phyloP scores from a whole-genome alignment of 2,888 invertebrate species.

The Drosophila monieri region DNA sequence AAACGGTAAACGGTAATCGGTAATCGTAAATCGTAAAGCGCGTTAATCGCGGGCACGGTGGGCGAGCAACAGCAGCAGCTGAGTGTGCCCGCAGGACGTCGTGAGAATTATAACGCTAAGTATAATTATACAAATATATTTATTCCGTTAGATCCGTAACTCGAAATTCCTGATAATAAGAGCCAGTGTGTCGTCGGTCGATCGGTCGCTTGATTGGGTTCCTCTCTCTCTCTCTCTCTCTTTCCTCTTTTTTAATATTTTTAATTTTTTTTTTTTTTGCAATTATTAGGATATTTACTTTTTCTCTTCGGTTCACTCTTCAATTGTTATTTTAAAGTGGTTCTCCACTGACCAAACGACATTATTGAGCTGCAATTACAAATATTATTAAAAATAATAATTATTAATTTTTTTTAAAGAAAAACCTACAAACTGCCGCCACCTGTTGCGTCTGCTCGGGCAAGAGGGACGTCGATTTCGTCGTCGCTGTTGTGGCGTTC shows the following conservation, averaged over 20 bases:
- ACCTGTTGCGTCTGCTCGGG: conserved; percentile 78
- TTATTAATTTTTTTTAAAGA: neutral
- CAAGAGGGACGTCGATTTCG: conserved; percentile 71
- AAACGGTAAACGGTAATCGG: neutral
- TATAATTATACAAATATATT: conserved; percentile 78
- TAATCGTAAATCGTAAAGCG: conserved; percentile 24
- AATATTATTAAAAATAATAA: neutral
- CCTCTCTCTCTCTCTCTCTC: conserved; percentile 6
- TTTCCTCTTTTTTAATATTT: conserved; percentile 20
- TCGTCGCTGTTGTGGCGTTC: conserved; percentile 56
- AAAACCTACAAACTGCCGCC: conserved; percentile 76
- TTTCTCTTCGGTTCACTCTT: conserved; percentile 36
- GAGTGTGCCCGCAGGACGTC: conserved; percentile 70
- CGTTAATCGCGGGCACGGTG: conserved; percentile 57
- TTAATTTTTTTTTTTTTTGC: conserved; percentile 32
- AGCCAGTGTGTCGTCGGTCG: conserved; percentile 71
- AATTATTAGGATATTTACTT: conserved; percentile 69
- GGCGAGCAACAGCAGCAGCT: conserved; percentile 48
- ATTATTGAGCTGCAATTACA: conserved; percentile 81
- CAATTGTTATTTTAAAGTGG: conserved; percentile 60
- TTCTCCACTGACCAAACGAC: conserved; percentile 61
- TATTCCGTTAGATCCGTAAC: conserved; percentile 69
- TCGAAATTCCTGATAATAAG: conserved; percentile 71
- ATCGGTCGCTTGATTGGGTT: conserved; percentile 63
- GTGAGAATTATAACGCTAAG: conserved; percentile 79